Percentiles rank a stretch among this genome's conserved stretches.
Conservation (phyloP, 2,113 vertebrate genomes). For the Passer montanus region DNA sequence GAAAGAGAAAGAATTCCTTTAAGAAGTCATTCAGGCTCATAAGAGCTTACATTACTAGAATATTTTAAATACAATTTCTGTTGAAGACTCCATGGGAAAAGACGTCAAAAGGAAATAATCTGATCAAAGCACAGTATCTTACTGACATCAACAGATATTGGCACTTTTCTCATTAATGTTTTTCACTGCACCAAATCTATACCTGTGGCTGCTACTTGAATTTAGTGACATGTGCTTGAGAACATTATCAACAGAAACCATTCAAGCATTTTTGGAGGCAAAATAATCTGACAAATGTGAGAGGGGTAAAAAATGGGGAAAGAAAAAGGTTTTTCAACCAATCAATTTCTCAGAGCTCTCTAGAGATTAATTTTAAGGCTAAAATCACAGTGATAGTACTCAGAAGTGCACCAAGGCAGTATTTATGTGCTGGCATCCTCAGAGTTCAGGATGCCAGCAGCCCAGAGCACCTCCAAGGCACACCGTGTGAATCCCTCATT, state of each 20-base stretch:
- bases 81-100: not conserved
- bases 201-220: not conserved
- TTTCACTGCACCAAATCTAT: not conserved
- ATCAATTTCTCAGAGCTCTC: not conserved
- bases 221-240: not conserved
- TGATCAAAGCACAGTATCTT: not conserved
- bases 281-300: not conserved
- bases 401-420: not conserved
- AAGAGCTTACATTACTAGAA: not conserved
- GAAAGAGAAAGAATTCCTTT: not conserved
- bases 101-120: not conserved
- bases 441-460: not conserved
- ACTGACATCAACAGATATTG: not conserved
- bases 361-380: not conserved
- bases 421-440: not conserved
- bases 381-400: not conserved
- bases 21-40: not conserved
- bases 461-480: not conserved
- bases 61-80: not conserved
- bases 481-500: not conserved
- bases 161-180: not conserved
- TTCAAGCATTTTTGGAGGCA: not conserved
- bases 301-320: rapidly evolving
- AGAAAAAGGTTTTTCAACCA: not conserved
- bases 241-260: not conserved